Evolutionary conservation across 2,797 vertebrate species (phyloP).

Genomic region (Danio tinwini): DNA sequence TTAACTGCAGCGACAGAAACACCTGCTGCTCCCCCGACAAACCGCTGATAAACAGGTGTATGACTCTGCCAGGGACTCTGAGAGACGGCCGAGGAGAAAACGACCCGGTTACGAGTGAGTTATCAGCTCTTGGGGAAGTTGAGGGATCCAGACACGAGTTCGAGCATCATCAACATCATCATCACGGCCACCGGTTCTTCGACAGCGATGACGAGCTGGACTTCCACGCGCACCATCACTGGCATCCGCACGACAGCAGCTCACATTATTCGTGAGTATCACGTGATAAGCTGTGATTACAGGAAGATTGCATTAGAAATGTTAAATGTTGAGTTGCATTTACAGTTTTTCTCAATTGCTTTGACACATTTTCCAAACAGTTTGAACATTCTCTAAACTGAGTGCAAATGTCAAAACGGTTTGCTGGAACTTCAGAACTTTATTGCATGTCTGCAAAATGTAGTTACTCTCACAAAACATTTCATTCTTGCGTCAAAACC

Average conservation of each 20-base stretch:
- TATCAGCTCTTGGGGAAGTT: constrained; percentile 48
- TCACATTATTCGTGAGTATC: constrained; percentile 59
- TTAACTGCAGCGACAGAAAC: constrained; percentile 6
- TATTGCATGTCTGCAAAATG: no score
- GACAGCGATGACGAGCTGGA: constrained; percentile 39
- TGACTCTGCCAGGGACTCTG: constrained; percentile 51
- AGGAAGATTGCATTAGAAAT: background rate
- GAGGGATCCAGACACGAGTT: constrained; percentile 42
- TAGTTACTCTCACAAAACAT: no score
- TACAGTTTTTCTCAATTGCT: no score
- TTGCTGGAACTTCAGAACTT: no score
- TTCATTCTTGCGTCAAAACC: no score
- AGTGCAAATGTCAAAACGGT: no score
- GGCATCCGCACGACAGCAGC: constrained; percentile 40
- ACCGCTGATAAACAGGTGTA: constrained; percentile 33
- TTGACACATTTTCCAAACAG: no score
- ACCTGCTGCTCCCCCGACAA: constrained; percentile 8
- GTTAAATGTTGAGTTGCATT: no score
- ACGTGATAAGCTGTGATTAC: background rate
- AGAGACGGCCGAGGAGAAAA: constrained; percentile 22
- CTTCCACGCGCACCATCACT: constrained; percentile 34
- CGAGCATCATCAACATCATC: constrained; percentile 8
- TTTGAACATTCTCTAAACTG: no score
- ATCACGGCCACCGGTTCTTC: constrained; percentile 27
- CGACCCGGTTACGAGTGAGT: constrained; percentile 36